Evolutionary conservation across 1,140 invertebrate genomes (phyloP), one percentile per base, ranked within the genome.

Genomic region (Centruroides vittatus): DNA sequence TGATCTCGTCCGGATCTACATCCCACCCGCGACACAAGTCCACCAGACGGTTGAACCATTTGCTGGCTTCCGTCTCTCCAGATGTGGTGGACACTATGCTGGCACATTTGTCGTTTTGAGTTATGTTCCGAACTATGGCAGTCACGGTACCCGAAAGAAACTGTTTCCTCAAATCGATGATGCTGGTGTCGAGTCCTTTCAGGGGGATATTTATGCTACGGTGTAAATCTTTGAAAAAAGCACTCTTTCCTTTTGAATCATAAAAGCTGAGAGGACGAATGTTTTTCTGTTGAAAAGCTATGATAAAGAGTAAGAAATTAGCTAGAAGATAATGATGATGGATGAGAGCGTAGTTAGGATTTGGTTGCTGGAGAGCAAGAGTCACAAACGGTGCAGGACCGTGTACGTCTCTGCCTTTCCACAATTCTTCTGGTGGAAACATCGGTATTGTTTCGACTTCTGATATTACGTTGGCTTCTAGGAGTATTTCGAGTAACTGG

Each of bases 321-420:
- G 82, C 80, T 9, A 93, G 74, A 73, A 90, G 84, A 64, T 83
- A 83, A 71, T 93, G 89, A 61, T 90, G 75, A 65, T 84, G 79
- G 4, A 94, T 71, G 59, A 91, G 76, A 65, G 86, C 81, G 62
- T 82, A 83, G 72, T 88, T 88, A 9, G 84, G 81, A 35, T 78
- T 75, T 62, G 82, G 81, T 70, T 89, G 86, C 55, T 83, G 81
- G 56, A 90, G 71, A 0, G 89, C 88, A 50, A 93, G 74, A 70
- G 86, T 82, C 5, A 85, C 82, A 49, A 94, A 75, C 10, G 85
- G 81, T 4, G 73, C 69, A 12, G 71, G 70, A 35, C 72, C 71
- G 4, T 35, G 41, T 12, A 50, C 65, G 53, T 70, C 66, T 11
- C 71, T 68, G 23, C 63, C 66, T 57, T 74, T 71, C 78, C 78